phyloP scores from a whole-genome alignment of 2,888 invertebrate genomes.

The Macrophya alboannulata region DNA sequence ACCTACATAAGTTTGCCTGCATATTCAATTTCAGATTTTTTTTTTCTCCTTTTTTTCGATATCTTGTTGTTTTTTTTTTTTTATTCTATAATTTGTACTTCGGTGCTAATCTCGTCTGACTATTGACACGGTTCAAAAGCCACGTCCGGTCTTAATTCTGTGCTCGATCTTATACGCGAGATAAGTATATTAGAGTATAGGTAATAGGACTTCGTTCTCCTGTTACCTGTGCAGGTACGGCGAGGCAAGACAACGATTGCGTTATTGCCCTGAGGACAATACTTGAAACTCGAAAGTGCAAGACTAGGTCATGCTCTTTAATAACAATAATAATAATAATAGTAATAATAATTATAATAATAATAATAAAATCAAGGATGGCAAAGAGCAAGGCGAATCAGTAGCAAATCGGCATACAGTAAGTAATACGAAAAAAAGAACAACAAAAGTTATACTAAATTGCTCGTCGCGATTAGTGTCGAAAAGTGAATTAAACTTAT shows the following conservation, averaged over 20 bases:
- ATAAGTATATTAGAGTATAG: not conserved
- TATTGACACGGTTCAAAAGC: constrained; percentile 21
- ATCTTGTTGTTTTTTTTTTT: not conserved
- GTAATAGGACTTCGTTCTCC: constrained; percentile 20
- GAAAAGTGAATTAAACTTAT: not conserved
- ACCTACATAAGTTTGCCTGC: not conserved
- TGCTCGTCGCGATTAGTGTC: no score
- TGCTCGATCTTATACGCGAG: constrained; percentile 11
- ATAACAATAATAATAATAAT: constrained; percentile 11
- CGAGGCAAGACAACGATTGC: constrained; percentile 9
- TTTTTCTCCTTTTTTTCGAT: not conserved
- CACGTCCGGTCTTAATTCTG: constrained; percentile 21
- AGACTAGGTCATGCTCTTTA: constrained; percentile 11
- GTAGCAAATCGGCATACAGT: not conserved
- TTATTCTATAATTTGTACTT: not conserved
- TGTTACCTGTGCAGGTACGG: not conserved
- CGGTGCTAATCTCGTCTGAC: not conserved
- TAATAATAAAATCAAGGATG: not conserved
- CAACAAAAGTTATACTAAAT: no score
- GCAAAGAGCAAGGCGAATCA: not conserved
- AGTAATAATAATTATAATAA: constrained; percentile 9
- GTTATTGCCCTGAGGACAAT: constrained; percentile 21
- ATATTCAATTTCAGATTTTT: not conserved
- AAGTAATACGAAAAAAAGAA: not conserved
- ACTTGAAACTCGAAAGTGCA: constrained; percentile 12